phyloP scores from a whole-genome alignment of 2,797 vertebrate species.

The Sebastes cheni region DNA sequence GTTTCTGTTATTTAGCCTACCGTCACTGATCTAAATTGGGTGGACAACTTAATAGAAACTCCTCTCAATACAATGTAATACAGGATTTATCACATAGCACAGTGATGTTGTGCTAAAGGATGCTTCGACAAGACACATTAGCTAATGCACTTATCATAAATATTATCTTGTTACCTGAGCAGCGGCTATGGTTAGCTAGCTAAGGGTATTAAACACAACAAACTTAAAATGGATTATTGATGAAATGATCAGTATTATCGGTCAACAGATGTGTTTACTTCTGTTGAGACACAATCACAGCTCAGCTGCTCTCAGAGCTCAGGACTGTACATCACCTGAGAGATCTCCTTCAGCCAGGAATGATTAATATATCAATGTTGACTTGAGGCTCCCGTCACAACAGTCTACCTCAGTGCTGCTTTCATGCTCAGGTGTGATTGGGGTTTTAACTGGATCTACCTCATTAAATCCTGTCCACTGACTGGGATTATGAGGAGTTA shows the following conservation, averaged over 20 bases:
- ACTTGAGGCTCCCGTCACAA: too few species aligned
- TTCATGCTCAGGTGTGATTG: neutral
- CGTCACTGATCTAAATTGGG: neutral
- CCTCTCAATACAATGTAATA: neutral
- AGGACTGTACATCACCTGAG: too few species aligned
- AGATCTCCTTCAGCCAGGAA: too few species aligned
- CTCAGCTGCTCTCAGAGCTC: too few species aligned
- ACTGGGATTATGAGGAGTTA: slow-evolving; percentile 8
- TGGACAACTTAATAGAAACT: neutral
- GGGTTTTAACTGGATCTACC: neutral
- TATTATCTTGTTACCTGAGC: too few species aligned
- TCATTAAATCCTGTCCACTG: neutral
- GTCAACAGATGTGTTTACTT: too few species aligned
- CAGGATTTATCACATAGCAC: neutral
- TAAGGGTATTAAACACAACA: neutral
- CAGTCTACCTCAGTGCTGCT: too few species aligned
- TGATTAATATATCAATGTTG: too few species aligned
- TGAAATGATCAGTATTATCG: neutral
- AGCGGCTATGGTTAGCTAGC: neutral
- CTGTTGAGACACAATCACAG: too few species aligned
- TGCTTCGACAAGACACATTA: neutral
- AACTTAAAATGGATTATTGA: neutral
- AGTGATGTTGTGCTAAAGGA: neutral
- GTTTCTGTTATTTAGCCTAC: neutral
- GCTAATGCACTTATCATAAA: neutral